phyloP scores from a whole-genome alignment of 64 coral and sea anemone species.

The Pachyseris speciosa region DNA sequence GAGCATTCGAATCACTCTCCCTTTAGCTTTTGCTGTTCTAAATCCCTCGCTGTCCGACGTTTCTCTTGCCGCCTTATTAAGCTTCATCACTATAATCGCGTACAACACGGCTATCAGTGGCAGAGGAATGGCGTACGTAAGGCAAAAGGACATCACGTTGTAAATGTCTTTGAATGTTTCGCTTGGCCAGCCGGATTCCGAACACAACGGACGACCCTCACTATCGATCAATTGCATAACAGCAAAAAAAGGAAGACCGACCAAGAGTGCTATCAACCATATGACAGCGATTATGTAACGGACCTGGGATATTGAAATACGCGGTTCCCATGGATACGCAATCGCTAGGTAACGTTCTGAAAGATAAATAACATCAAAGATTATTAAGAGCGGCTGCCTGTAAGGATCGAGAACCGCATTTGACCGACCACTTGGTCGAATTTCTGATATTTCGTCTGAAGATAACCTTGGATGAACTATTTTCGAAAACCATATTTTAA shows the following conservation, averaged over 20 bases:
- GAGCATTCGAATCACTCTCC: conserved; percentile 86
- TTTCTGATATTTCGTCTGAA: too few relatives aligned
- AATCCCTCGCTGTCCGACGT: conserved; percentile 78
- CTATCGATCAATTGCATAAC: conserved; percentile 52
- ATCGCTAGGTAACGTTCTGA: conserved; percentile 89
- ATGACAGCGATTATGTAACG: conserved; percentile 76
- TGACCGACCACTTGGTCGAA: too few relatives aligned
- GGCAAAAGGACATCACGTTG: conserved; percentile 57
- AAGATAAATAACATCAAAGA: background rate
- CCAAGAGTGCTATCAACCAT: conserved; percentile 65
- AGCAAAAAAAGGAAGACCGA: conserved; percentile 68
- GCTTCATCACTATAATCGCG: conserved; percentile 68
- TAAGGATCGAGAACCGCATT: too few relatives aligned
- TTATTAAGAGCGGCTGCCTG: background rate
- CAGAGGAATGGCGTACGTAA: conserved; percentile 81
- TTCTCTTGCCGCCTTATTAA: conserved; percentile 68
- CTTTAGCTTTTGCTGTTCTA: conserved; percentile 78
- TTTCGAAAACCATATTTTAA: too few relatives aligned
- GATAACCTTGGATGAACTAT: too few relatives aligned
- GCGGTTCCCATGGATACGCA: conserved; percentile 84
- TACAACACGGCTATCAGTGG: conserved; percentile 81
- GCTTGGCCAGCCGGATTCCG: conserved; percentile 80
- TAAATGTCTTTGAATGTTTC: conserved; percentile 59
- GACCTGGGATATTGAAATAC: conserved; percentile 69
- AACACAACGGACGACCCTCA: background rate